Percentiles rank a stretch among this genome's conserved stretches.
Conservation (phyloP, 2,113 vertebrate genomes). For the Caranx melampygus region DNA sequence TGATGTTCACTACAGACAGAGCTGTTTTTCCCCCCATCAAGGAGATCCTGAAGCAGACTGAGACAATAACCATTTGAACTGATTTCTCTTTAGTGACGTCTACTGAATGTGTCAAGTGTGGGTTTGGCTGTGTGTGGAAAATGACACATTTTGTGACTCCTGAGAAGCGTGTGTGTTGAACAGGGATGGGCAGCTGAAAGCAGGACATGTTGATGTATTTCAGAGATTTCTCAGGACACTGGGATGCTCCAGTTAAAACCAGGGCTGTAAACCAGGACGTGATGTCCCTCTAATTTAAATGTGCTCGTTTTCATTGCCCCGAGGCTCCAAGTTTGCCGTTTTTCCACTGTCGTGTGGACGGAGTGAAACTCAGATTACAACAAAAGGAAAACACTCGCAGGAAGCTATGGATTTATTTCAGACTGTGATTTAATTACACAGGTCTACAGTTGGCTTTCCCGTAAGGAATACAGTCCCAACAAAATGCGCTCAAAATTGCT, state of each 20-base stretch:
- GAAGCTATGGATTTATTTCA: background rate
- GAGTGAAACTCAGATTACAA: background rate
- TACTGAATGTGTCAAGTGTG: background rate
- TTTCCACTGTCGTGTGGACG: background rate
- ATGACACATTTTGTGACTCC: background rate
- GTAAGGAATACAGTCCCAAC: background rate
- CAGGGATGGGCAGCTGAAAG: slow-evolving; percentile 4
- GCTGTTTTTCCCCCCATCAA: background rate
- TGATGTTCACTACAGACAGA: too few species aligned
- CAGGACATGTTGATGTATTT: slow-evolving; percentile 29
- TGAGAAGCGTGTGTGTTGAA: background rate
- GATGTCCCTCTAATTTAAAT: slow-evolving; percentile 12
- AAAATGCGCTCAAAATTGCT: background rate
- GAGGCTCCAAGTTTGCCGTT: slow-evolving; percentile 7
- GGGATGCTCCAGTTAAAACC: slow-evolving; percentile 25
- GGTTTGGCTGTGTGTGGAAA: background rate
- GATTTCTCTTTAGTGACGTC: background rate
- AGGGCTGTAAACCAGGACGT: slow-evolving; percentile 25
- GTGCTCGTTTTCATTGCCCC: slow-evolving; percentile 3
- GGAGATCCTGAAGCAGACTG: background rate
- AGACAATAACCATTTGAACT: background rate
- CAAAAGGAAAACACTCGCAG: background rate
- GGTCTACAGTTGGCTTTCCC: background rate
- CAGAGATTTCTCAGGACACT: slow-evolving; percentile 12
- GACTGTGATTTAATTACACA: slow-evolving; percentile 6